phyloP scores from a whole-genome alignment of 2,888 invertebrate species.

The Acrobasis suavella region DNA sequence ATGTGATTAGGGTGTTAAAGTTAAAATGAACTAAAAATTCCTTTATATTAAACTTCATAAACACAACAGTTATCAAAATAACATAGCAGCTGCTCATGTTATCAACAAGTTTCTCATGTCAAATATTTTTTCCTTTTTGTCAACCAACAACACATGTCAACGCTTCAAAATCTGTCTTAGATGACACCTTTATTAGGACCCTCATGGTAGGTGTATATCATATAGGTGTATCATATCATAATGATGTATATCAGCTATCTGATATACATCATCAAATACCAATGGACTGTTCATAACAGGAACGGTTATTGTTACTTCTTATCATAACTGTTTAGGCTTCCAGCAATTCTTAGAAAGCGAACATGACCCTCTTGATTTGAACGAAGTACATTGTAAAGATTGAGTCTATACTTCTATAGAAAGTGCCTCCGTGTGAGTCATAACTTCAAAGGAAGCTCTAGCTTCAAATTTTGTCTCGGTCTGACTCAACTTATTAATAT shows the following conservation, averaged over 20 bases:
- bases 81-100: too few species aligned
- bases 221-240: too few species aligned
- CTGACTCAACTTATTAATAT: neutral
- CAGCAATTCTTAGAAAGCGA: conserved; percentile 5
- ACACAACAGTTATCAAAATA: too few species aligned
- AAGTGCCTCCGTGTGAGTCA: conserved; percentile 6
- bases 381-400: conserved; percentile 13
- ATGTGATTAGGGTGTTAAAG: too few species aligned
- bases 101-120: too few species aligned
- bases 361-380: neutral
- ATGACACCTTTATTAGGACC: too few species aligned
- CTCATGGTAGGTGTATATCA: too few species aligned
- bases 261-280: conserved; percentile 10
- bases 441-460: neutral
- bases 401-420: neutral
- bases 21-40: too few species aligned
- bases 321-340: conserved; percentile 10
- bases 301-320: neutral
- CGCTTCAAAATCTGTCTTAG: too few species aligned
- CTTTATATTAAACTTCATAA: too few species aligned
- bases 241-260: conserved; percentile 4
- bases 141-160: too few species aligned
- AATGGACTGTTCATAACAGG: neutral
- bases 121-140: too few species aligned
- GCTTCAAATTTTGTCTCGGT: neutral